These are phyloP conservation scores for Drosophila arawakana DNA, from an alignment of 1,140 invertebrate species.

Conservation along the genomic window DNA sequence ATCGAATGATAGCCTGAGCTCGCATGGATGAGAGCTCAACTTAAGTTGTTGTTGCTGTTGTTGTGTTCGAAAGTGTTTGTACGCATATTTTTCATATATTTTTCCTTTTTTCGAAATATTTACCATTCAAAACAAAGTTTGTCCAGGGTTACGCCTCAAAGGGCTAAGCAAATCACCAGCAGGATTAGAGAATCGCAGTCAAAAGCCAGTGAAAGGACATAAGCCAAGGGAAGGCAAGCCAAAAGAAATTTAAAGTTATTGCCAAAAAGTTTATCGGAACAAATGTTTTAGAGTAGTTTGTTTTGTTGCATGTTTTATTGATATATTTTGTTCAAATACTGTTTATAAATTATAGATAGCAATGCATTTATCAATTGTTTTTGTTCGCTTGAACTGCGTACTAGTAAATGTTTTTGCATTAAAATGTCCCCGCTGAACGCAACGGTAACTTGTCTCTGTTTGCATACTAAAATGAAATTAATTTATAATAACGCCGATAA, in stretches of 20 bases:
- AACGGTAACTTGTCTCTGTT: slow-evolving; percentile 10
- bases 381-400: slow-evolving; percentile 14
- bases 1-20: slow-evolving; percentile 11
- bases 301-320: slow-evolving; percentile 55
- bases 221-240: background rate
- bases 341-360: slow-evolving; percentile 66
- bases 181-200: slow-evolving; percentile 12
- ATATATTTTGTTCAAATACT: slow-evolving; percentile 44
- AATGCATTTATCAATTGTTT: slow-evolving; percentile 58
- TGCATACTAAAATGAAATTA: slow-evolving; percentile 39
- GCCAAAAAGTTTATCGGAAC: slow-evolving; percentile 7
- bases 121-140: slow-evolving; percentile 33
- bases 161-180: slow-evolving; percentile 28
- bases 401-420: slow-evolving; percentile 43
- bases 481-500: slow-evolving; percentile 78
- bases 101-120: slow-evolving; percentile 3
- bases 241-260: slow-evolving; percentile 32
- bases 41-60: slow-evolving; percentile 2
- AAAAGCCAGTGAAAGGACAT: background rate
- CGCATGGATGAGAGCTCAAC: too few relatives aligned
- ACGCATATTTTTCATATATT: slow-evolving; percentile 22
- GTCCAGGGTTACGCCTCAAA: slow-evolving; percentile 32
- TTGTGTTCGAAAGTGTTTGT: slow-evolving; percentile 37
- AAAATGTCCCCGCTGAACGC: slow-evolving; percentile 11
- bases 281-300: slow-evolving; percentile 15